Conservation (phyloP, 2,797 vertebrate species). For the Tapirus indicus region DNA sequence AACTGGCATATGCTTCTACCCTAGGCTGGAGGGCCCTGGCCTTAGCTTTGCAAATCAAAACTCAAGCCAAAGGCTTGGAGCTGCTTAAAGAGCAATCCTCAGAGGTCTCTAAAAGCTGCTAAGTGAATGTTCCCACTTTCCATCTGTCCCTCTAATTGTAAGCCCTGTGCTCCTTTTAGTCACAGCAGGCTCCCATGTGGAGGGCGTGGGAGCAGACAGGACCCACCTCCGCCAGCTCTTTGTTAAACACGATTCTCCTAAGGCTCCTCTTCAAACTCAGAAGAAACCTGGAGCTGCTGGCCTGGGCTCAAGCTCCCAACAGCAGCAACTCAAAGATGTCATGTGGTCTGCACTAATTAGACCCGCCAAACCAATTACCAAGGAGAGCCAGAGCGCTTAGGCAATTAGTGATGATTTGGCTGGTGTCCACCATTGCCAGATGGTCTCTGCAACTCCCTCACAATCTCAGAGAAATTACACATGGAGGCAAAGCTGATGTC, state of each 20-base stretch:
- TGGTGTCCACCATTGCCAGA: slow-evolving; percentile 74
- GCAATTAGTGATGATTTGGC: slow-evolving; percentile 76
- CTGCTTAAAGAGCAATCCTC: slow-evolving; percentile 6
- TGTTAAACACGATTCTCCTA: neutral
- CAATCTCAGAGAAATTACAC: slow-evolving; percentile 59
- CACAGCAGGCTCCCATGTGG: slow-evolving; percentile 7
- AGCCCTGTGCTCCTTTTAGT: slow-evolving; percentile 1
- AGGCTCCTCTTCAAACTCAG: neutral
- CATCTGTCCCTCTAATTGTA: slow-evolving; percentile 65
- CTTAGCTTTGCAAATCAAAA: slow-evolving; percentile 57
- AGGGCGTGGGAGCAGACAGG: neutral
- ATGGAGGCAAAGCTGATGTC: neutral
- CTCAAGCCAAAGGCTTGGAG: neutral
- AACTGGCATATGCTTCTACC: slow-evolving; percentile 29
- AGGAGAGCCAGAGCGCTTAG: slow-evolving; percentile 26
- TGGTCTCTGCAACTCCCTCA: slow-evolving; percentile 3
- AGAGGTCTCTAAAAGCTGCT: neutral
- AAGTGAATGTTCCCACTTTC: neutral
- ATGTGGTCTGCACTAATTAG: slow-evolving; percentile 26
- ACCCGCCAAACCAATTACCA: slow-evolving; percentile 2
- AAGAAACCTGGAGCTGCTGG: neutral
- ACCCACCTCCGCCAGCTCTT: neutral
- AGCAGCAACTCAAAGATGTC: neutral
- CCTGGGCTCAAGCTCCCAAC: neutral
- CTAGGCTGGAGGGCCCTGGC: neutral